Base-by-base conservation (phyloP, 2,113 vertebrate species). In the Bothrops jararaca region DNA sequence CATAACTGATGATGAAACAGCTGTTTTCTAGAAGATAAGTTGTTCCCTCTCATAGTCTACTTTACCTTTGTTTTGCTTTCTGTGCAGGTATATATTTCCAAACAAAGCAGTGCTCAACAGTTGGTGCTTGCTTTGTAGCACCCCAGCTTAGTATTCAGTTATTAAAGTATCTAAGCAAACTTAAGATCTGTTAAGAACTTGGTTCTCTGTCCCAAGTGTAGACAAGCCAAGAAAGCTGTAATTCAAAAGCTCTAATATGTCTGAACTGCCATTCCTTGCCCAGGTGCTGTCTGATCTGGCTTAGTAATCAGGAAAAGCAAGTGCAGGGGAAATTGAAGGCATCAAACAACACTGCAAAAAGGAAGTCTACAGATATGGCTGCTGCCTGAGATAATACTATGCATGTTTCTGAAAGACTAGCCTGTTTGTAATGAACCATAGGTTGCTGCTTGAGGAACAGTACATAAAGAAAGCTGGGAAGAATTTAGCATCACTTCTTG, bases 351-450 rank as follows among this genome's bases (percentile, higher is more conserved):
- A 26, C 39, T 86, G 85, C 45, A 50, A 29, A 50, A 24, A 86
- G 24, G 48, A 52, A 86, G 48, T 22, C 58, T 74, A 15, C 58
- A 45, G 42, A 42, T 29, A 22, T 74, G 89, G 52, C n/a, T 23
- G 45, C 22, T 74, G 48, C 2, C 24, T 69, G 23, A 0, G n/a
- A 85, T 56, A 34, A 42, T 6, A 85, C 7, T 52, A 58, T 24
- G 6, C 12, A 12, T 42, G 50, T 54, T 74, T 54, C 11, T 26
- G 29, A 22, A 93, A 45, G 26, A 24, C 23, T 42, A 9, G 23
- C 1, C 29, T 13, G 18, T 39, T 42, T 26, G 86, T 39, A 64
- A 0, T 0, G 56, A 42, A 20, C 26, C 52, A 5, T 0, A 92
- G 23, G 39, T 5, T 1, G 3, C 90, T 64, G 29, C 29, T 29